Conservation (phyloP, 2,888 invertebrate species). For the Polydrusus pterygomalis region DNA sequence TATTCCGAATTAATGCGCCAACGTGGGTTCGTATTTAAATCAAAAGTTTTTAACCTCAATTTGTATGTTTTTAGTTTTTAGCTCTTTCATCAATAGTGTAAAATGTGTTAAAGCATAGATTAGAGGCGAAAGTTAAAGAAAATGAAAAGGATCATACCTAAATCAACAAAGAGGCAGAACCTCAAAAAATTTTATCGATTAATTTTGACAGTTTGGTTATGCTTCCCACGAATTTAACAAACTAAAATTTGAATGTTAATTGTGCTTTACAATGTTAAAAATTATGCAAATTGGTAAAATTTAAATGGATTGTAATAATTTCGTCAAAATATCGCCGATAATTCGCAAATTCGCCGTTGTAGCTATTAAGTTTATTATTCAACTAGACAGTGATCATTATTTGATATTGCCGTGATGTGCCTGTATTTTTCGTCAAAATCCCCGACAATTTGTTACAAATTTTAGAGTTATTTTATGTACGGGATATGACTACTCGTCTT, state of each 20-base stretch:
- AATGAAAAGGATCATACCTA: too few relatives aligned
- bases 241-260: too few relatives aligned
- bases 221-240: constrained; percentile 35
- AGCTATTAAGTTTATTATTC: constrained; percentile 47
- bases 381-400: constrained; percentile 52
- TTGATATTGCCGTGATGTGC: constrained; percentile 43
- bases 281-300: constrained; percentile 46
- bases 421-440: constrained; percentile 51
- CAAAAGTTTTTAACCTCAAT: too few relatives aligned
- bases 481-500: constrained; percentile 68
- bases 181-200: too few relatives aligned
- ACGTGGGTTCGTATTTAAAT: constrained; percentile 22
- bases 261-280: constrained; percentile 34
- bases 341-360: constrained; percentile 43
- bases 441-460: constrained; percentile 60
- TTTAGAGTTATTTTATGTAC: constrained; percentile 65
- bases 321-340: constrained; percentile 38
- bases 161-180: neutral
- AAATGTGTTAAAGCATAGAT: too few relatives aligned
- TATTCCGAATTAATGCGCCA: constrained; percentile 40
- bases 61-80: too few relatives aligned
- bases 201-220: constrained; percentile 4
- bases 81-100: too few relatives aligned
- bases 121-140: too few relatives aligned
- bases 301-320: constrained; percentile 47